Evolutionary conservation across 2,113 vertebrate species (phyloP).

Genomic region (Anoura caudifer): DNA sequence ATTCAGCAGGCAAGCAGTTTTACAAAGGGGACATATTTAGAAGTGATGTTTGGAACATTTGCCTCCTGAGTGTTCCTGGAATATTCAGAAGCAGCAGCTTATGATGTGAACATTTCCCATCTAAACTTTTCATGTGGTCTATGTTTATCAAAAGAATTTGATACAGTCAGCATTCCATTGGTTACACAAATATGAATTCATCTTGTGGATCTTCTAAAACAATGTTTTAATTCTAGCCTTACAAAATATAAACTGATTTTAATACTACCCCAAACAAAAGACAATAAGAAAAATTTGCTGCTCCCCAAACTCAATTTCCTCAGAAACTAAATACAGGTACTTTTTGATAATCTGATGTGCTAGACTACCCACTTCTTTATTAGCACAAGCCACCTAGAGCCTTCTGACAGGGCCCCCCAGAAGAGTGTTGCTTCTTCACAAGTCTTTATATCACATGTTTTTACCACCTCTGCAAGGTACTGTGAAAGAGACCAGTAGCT

Average conservation of each 20-base stretch:
- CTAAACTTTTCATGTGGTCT: not conserved
- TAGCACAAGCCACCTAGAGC: not conserved
- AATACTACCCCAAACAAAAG: slow-evolving; percentile 24
- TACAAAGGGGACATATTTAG: not conserved
- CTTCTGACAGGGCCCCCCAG: not conserved
- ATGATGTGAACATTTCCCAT: not conserved
- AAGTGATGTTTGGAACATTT: not conserved
- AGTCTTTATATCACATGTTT: not conserved
- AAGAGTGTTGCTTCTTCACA: not conserved
- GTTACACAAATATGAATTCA: not conserved
- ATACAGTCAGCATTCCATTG: not conserved
- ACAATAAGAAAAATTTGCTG: not conserved
- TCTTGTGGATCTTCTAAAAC: not conserved
- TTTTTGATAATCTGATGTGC: not conserved
- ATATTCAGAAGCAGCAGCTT: not conserved
- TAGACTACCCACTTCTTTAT: not conserved
- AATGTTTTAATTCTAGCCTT: slow-evolving; percentile 24
- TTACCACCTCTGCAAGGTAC: not conserved
- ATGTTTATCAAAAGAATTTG: not conserved
- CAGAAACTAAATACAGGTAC: not conserved
- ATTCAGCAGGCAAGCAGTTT: not conserved
- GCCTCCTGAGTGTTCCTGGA: not conserved
- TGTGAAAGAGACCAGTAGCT: not conserved
- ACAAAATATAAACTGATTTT: slow-evolving; percentile 20
- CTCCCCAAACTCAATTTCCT: not conserved